A percentile compares a stretch with the other conserved stretches of the same genome.
These are phyloP conservation scores for Chaetophractus vellerosus DNA, from an alignment of 2,797 vertebrate genomes.

Conservation along the genomic window DNA sequence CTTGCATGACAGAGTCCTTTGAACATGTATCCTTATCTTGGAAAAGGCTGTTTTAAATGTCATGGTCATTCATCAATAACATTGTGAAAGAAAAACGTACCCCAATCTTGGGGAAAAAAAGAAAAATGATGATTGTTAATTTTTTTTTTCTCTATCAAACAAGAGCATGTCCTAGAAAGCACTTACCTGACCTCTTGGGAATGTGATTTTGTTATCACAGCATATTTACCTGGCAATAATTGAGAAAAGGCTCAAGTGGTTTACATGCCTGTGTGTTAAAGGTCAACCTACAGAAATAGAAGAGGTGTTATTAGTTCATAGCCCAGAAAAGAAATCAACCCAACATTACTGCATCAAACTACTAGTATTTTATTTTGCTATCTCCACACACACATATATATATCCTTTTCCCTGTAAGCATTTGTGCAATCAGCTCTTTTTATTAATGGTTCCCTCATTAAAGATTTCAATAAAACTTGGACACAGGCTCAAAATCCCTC, in stretches of 20 bases:
- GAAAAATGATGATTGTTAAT: neutral
- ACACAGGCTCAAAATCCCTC: neutral
- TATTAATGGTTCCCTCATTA: constrained; percentile 3
- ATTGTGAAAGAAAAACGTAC: constrained; percentile 20
- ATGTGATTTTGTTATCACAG: constrained; percentile 7
- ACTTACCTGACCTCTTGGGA: neutral
- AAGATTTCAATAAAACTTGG: constrained; percentile 43
- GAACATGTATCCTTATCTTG: constrained; percentile 42
- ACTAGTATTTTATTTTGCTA: constrained; percentile 55
- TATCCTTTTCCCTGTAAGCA: neutral
- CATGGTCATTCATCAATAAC: constrained; percentile 59
- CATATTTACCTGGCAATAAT: constrained; percentile 42
- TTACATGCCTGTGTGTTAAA: constrained; percentile 3
- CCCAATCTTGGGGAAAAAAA: neutral
- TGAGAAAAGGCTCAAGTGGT: neutral
- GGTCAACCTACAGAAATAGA: constrained; percentile 42
- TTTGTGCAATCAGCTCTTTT: neutral
- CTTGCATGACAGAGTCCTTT: constrained; percentile 23
- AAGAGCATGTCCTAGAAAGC: constrained; percentile 6
- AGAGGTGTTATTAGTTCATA: constrained; percentile 20
- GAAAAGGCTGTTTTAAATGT: constrained; percentile 58
- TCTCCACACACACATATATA: neutral
- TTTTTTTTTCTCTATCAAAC: neutral
- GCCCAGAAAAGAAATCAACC: constrained; percentile 57
- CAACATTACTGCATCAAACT: neutral